phyloP scores from a whole-genome alignment of 2,797 vertebrate species.

The Clarias platycephalus region DNA sequence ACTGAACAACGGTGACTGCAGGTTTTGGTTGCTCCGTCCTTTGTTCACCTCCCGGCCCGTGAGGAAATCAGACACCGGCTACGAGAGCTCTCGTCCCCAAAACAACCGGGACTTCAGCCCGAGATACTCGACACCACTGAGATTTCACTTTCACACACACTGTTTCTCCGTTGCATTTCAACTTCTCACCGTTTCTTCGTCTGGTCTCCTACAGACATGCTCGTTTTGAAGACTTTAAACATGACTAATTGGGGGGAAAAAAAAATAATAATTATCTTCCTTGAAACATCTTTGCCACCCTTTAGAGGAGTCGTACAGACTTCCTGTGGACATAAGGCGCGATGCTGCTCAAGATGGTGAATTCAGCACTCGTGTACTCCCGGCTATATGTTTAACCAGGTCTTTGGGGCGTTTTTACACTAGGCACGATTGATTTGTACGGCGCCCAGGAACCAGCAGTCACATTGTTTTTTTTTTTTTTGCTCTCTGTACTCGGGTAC shows the following conservation, averaged over 20 bases:
- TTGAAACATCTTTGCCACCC: not conserved
- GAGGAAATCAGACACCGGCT: conserved; percentile 16
- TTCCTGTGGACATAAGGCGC: not conserved
- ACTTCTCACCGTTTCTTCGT: not conserved
- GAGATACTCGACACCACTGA: conserved; percentile 7
- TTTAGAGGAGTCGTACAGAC: not conserved
- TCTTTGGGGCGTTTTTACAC: no score
- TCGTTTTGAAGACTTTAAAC: not conserved
- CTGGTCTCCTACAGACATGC: no score
- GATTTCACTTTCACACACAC: not conserved
- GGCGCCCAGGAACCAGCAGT: no score
- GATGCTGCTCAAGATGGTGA: not conserved
- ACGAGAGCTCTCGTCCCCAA: not conserved
- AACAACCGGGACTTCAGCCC: not conserved
- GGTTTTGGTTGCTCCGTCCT: conserved; percentile 17
- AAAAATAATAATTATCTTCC: not conserved
- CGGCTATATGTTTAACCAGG: not conserved
- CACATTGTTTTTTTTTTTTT: no score
- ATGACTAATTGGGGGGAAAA: not conserved
- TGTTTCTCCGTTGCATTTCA: not conserved
- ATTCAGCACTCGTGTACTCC: not conserved
- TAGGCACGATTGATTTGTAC: no score
- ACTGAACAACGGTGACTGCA: not conserved
- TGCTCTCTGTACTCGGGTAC: no score
- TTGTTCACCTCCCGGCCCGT: conserved; percentile 1